Evolutionary conservation across 2,888 invertebrate genomes (phyloP).

Genomic region (Hymenopus coronatus): DNA sequence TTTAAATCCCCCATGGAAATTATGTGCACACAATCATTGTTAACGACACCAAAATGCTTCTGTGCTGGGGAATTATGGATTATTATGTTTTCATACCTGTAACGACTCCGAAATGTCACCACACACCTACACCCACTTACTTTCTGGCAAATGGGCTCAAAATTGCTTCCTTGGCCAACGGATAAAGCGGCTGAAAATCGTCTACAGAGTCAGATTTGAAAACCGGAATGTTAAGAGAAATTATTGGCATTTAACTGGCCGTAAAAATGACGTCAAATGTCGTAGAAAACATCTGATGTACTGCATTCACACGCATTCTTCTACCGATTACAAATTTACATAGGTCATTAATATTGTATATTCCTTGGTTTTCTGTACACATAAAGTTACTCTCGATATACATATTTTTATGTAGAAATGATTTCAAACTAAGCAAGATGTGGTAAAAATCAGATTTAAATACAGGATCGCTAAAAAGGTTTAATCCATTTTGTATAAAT

Average conservation of each 20-base stretch:
- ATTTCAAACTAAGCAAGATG: too few relatives aligned
- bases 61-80: neutral
- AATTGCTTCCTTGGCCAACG: neutral
- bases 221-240: neutral
- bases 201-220: neutral
- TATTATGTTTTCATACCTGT: slow-evolving; percentile 7
- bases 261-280: neutral
- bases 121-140: neutral
- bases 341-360: too few relatives aligned
- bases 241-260: neutral
- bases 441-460: too few relatives aligned
- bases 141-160: neutral
- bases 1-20: slow-evolving; percentile 10
- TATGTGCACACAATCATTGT: slow-evolving; percentile 12
- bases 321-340: too few relatives aligned
- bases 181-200: neutral
- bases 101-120: slow-evolving; percentile 4
- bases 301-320: too few relatives aligned
- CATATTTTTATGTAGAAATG: too few relatives aligned
- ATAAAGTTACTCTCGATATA: too few relatives aligned
- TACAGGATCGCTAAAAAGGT: too few relatives aligned
- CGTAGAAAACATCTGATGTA: too few relatives aligned
- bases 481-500: too few relatives aligned
- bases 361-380: too few relatives aligned
- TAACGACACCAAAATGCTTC: slow-evolving; percentile 2